Conservation (phyloP, 2,888 invertebrate species). For the Tinea pellionella region DNA sequence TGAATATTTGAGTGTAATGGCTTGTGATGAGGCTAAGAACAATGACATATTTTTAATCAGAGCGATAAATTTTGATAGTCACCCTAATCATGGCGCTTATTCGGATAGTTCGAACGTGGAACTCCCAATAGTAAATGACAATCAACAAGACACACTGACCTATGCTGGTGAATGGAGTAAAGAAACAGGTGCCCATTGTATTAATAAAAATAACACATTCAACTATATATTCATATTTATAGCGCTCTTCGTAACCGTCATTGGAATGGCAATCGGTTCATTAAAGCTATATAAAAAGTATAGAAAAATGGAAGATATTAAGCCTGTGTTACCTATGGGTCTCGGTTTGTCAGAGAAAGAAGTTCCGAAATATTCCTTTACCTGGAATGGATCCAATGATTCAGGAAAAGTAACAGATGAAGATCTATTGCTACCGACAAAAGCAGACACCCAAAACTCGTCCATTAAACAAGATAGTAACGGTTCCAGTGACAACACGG, state of each 20-base stretch:
- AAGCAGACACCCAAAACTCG: slow-evolving; percentile 37
- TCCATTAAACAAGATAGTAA: slow-evolving; percentile 49
- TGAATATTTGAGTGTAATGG: slow-evolving; percentile 27
- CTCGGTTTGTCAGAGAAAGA: slow-evolving; percentile 63
- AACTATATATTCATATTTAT: slow-evolving; percentile 43
- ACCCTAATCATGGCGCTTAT: slow-evolving; percentile 34
- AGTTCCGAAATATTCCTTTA: slow-evolving; percentile 47
- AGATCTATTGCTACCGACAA: slow-evolving; percentile 51
- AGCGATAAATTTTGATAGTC: slow-evolving; percentile 50
- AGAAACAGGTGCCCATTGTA: slow-evolving; percentile 18
- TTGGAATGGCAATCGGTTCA: slow-evolving; percentile 39
- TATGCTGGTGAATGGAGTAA: slow-evolving; percentile 54
- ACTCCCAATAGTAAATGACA: not conserved
- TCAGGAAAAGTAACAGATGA: slow-evolving; percentile 58
- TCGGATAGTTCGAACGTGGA: not conserved
- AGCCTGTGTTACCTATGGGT: slow-evolving; percentile 75
- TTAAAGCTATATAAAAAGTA: slow-evolving; percentile 70
- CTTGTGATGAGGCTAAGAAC: slow-evolving; percentile 42
- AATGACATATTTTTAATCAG: slow-evolving; percentile 49
- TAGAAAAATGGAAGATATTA: slow-evolving; percentile 75
- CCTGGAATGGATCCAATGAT: slow-evolving; percentile 48
- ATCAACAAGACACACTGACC: not conserved
- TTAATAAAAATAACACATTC: slow-evolving; percentile 38
- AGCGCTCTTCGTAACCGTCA: slow-evolving; percentile 32
- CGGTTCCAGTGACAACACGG: slow-evolving; percentile 54